Percentiles rank a stretch among this genome's conserved stretches.
Evolutionary conservation across 2,797 vertebrate genomes (phyloP).

Genomic region (Tenualosa ilisha): DNA sequence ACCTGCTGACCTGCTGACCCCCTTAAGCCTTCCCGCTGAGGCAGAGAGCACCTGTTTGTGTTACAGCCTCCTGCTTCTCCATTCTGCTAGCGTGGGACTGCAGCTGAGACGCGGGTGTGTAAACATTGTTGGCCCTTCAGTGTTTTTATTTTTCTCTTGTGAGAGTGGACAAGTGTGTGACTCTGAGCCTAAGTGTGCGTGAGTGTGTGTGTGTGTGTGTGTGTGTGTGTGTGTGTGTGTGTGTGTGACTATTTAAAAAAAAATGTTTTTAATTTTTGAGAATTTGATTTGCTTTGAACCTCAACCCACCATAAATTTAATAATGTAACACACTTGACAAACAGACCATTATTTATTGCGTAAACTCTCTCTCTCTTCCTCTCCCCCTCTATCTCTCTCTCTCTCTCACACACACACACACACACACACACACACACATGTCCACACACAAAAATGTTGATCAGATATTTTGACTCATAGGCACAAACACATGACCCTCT

Average conservation of each 20-base stretch:
- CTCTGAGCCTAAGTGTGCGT: neutral
- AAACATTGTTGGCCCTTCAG: neutral
- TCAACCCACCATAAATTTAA: neutral
- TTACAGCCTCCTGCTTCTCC: neutral
- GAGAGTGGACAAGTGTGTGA: neutral
- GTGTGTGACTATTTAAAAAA: slow-evolving; percentile 35
- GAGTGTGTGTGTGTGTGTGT: slow-evolving; percentile 15
- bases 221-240: slow-evolving; percentile 20
- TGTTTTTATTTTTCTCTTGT: neutral
- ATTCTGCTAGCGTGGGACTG: neutral
- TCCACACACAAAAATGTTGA: neutral
- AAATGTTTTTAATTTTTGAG: too few relatives aligned
- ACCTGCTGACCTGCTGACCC: neutral
- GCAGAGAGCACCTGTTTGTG: neutral
- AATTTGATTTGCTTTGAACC: neutral
- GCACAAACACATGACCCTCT: neutral
- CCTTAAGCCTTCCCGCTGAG: neutral
- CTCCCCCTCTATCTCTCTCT: neutral
- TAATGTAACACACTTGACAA: neutral
- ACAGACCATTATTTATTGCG: neutral
- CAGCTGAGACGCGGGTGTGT: neutral
- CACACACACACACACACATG: neutral
- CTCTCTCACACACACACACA: neutral
- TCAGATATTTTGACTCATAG: neutral
- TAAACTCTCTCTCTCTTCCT: neutral